Conservation (phyloP, 2,113 vertebrate genomes). For the Halcyon senegalensis region DNA sequence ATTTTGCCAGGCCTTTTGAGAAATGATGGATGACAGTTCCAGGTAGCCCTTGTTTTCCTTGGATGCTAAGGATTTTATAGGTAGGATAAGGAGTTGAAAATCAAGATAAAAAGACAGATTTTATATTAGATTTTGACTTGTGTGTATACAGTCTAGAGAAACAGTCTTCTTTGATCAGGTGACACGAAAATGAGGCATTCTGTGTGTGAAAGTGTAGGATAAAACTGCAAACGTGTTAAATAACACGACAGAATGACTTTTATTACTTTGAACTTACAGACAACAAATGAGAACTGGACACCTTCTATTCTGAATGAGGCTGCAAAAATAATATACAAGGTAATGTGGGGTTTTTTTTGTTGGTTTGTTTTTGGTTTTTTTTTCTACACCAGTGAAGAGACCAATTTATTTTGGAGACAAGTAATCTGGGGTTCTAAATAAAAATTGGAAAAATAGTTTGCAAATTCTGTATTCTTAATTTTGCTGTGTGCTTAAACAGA, state of each 20-base stretch:
- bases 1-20: neutral
- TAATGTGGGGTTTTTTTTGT: conserved; percentile 46
- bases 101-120: neutral
- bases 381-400: neutral
- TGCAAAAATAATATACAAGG: conserved; percentile 96
- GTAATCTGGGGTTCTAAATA: neutral
- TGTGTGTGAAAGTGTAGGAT: neutral
- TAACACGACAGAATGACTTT: neutral
- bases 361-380: too few relatives aligned
- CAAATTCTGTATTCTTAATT: neutral
- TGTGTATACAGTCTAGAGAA: neutral
- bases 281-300: conserved; percentile 92
- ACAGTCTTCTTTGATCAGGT: neutral
- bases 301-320: conserved; percentile 91
- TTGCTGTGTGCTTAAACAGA: neutral
- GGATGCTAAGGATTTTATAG: neutral
- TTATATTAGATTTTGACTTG: neutral
- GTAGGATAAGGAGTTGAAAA: neutral
- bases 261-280: conserved; percentile 76
- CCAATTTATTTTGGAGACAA: neutral
- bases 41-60: neutral
- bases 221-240: neutral
- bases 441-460: neutral
- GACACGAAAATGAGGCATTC: neutral
- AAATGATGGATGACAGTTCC: neutral